Percentiles rank a stretch among this genome's conserved stretches.
phyloP scores from a whole-genome alignment of 2,113 vertebrate genomes.

The Serilophus lunatus region DNA sequence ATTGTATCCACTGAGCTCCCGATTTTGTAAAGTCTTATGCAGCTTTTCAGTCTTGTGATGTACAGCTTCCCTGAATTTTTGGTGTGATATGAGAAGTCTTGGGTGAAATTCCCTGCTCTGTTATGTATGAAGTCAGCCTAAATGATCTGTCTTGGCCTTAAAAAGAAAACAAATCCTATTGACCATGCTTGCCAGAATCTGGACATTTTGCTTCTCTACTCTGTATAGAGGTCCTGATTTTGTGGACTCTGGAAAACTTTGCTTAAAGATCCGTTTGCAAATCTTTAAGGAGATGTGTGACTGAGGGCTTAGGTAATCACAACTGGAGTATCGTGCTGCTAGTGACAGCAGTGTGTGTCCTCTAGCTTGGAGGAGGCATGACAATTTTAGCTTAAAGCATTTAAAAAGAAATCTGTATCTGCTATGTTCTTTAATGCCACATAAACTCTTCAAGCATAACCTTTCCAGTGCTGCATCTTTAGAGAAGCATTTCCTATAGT shows the following conservation, averaged over 20 bases:
- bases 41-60: background rate
- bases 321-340: background rate
- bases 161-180: conserved; percentile 28
- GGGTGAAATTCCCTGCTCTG: conserved; percentile 9
- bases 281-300: background rate
- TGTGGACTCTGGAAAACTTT: conserved; percentile 33
- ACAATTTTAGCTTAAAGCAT: background rate
- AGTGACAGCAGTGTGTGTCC: background rate
- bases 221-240: background rate
- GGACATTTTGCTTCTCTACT: background rate
- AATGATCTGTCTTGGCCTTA: conserved; percentile 19
- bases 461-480: background rate
- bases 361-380: background rate
- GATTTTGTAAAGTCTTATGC: background rate
- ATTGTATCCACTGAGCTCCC: background rate
- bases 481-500: background rate
- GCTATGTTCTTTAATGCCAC: background rate
- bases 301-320: background rate
- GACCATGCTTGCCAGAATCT: background rate
- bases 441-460: background rate
- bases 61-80: conserved; percentile 12
- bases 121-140: conserved; percentile 41
- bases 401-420: background rate
- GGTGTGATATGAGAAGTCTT: conserved; percentile 2
- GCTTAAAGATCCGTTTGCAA: conserved; percentile 21